Conservation (phyloP, 2,113 vertebrate genomes). For the Anoplopoma fimbria region DNA sequence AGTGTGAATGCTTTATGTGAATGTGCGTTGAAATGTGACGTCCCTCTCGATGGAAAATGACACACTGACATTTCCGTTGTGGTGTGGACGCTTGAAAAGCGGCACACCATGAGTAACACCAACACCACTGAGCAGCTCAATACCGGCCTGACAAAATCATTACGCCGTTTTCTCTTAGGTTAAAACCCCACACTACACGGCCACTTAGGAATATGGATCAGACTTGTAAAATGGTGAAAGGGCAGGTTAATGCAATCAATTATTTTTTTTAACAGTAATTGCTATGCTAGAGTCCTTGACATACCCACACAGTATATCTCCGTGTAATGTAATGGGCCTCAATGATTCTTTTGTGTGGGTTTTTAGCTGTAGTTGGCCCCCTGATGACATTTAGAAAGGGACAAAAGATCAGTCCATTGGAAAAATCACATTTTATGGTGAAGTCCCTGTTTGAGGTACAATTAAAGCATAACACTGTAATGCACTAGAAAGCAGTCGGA, state of each 20-base stretch:
- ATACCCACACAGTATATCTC: slow-evolving; percentile 71
- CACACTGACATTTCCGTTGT: slow-evolving; percentile 61
- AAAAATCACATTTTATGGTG: slow-evolving; percentile 46
- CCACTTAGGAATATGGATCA: slow-evolving; percentile 79
- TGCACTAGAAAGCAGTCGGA: not conserved
- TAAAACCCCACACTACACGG: slow-evolving; percentile 57
- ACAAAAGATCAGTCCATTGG: slow-evolving; percentile 65
- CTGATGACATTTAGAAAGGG: slow-evolving; percentile 74
- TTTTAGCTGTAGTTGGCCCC: slow-evolving; percentile 50
- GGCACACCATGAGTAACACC: slow-evolving; percentile 58
- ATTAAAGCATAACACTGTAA: slow-evolving; percentile 53
- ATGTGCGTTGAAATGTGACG: not conserved
- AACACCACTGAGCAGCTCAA: slow-evolving; percentile 62
- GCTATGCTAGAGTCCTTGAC: slow-evolving; percentile 73
- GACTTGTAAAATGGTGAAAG: slow-evolving; percentile 75
- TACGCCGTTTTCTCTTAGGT: slow-evolving; percentile 69
- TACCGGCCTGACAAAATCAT: slow-evolving; percentile 70
- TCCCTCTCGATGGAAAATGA: slow-evolving; percentile 37
- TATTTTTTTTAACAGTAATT: slow-evolving; percentile 79
- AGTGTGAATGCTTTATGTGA: not conserved
- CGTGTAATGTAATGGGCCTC: slow-evolving; percentile 59
- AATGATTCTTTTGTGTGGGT: slow-evolving; percentile 62
- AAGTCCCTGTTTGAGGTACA: slow-evolving; percentile 22
- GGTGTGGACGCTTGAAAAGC: slow-evolving; percentile 62
- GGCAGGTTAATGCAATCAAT: slow-evolving; percentile 81